Evolutionary conservation across 2,113 vertebrate species (phyloP).

Genomic region (Cyanistes caeruleus): DNA sequence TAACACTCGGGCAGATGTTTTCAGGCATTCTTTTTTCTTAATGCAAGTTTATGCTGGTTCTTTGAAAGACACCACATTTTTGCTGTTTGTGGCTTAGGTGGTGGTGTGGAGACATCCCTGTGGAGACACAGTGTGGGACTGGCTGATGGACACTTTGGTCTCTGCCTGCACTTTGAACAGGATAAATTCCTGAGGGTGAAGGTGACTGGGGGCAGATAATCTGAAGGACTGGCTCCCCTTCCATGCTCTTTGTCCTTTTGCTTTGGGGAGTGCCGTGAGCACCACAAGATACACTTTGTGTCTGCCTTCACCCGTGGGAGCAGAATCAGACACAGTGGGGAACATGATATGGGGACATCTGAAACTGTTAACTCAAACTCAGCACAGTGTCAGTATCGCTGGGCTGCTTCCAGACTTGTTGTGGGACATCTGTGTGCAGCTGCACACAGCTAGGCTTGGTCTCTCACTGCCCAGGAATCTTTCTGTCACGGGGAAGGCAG

Average conservation of each 20-base stretch:
- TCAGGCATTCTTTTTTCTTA: background rate
- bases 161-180: background rate
- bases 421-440: background rate
- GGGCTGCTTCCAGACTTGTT: background rate
- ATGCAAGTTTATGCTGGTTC: background rate
- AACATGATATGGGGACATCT: background rate
- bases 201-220: background rate
- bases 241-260: background rate
- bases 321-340: background rate
- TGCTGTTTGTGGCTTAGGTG: background rate
- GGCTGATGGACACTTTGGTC: background rate
- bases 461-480: slow-evolving; percentile 6
- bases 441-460: background rate
- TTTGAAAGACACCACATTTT: background rate
- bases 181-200: background rate
- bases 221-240: background rate
- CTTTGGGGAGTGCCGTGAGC: background rate
- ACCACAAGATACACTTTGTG: background rate
- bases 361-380: background rate
- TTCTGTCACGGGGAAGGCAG: background rate
- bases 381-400: background rate
- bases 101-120: background rate
- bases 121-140: background rate
- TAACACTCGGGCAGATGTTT: background rate
- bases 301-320: background rate